A percentile compares a stretch with the other conserved stretches of the same genome.
These are phyloP conservation scores for Anguilla obscura DNA, from an alignment of 2,797 vertebrate genomes.

Conservation along the genomic window DNA sequence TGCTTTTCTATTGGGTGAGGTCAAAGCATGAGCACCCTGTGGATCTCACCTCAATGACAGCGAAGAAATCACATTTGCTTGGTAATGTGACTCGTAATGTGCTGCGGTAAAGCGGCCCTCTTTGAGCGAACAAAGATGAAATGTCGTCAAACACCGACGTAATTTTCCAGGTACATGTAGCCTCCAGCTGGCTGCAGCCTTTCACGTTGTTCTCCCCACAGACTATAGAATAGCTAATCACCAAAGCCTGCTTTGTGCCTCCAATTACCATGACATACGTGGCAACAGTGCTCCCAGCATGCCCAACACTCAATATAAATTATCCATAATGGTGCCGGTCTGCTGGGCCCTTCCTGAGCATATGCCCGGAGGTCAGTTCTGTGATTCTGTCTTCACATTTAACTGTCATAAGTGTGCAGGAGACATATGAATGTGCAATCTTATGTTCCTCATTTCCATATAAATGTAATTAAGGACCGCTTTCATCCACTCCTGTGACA, in stretches of 20 bases:
- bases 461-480: no score
- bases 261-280: not conserved
- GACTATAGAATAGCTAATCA: not conserved
- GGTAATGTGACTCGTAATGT: slow-evolving; percentile 1
- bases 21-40: not conserved
- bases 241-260: not conserved
- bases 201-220: not conserved
- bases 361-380: not conserved
- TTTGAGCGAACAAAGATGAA: not conserved
- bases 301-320: not conserved
- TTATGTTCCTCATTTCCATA: no score
- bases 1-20: not conserved
- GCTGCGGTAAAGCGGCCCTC: not conserved
- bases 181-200: not conserved
- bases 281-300: not conserved
- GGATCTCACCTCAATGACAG: not conserved
- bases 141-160: not conserved
- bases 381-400: not conserved
- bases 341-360: not conserved
- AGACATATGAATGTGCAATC: no score
- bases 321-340: not conserved
- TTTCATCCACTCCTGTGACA: no score
- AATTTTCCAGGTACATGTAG: not conserved
- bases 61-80: not conserved
- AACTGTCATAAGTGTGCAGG: not conserved